A percentile compares a stretch with the other conserved stretches of the same genome.
These are phyloP conservation scores for Falco berigora DNA, from an alignment of 2,797 vertebrate species.

Conservation along the genomic window DNA sequence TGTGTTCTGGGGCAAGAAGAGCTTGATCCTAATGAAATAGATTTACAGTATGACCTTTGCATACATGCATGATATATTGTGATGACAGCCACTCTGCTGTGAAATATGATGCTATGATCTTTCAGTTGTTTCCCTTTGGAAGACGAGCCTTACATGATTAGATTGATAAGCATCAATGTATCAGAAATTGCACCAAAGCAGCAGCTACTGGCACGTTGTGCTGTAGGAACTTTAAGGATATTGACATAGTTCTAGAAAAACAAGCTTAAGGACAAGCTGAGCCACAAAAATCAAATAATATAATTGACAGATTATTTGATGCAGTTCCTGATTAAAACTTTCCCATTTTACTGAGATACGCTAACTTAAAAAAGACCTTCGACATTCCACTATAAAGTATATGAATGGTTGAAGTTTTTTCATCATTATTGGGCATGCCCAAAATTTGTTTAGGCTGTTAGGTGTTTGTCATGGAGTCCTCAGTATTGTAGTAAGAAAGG, in stretches of 20 bases:
- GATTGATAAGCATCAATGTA: constrained; percentile 35
- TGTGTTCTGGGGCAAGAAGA: neutral
- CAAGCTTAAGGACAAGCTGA: constrained; percentile 25
- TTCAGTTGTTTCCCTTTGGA: constrained; percentile 45
- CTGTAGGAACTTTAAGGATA: constrained; percentile 5
- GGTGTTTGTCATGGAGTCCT: neutral
- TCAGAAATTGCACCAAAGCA: constrained; percentile 34
- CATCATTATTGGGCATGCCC: neutral
- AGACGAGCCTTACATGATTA: constrained; percentile 42
- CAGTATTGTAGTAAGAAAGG: neutral
- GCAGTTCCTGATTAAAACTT: neutral
- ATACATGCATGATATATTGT: constrained; percentile 41
- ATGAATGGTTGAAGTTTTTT: constrained; percentile 11
- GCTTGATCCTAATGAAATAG: constrained; percentile 31
- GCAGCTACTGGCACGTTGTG: neutral
- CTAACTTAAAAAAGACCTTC: constrained; percentile 25
- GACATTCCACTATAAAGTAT: neutral
- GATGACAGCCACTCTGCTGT: constrained; percentile 32
- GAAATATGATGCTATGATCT: constrained; percentile 48
- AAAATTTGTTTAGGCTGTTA: constrained; percentile 12
- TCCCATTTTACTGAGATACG: neutral
- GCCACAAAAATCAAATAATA: constrained; percentile 12
- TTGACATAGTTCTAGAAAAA: constrained; percentile 17
- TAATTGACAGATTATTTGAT: neutral
- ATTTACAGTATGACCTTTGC: constrained; percentile 60